phyloP scores from a whole-genome alignment of 1,140 invertebrate genomes.

The Ceratitis capitata region DNA sequence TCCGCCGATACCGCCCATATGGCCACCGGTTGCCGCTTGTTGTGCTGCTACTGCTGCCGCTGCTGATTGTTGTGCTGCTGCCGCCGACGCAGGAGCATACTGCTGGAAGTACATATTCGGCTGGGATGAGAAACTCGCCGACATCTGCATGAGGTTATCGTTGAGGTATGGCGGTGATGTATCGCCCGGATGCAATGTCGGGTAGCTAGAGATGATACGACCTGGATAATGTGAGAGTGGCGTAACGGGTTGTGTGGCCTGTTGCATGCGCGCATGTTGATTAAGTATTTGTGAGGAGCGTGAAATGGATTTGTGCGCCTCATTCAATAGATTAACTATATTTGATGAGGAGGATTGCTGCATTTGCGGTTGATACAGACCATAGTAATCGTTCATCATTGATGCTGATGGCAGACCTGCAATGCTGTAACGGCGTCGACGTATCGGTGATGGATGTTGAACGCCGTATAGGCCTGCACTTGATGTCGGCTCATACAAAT shows the following conservation, averaged over 20 bases:
- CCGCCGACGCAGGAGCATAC: conserved; percentile 44
- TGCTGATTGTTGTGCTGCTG: conserved; percentile 45
- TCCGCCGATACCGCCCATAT: conserved; percentile 50
- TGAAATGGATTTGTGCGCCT: conserved; percentile 64
- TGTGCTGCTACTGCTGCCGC: conserved; percentile 46
- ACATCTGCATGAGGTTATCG: conserved; percentile 64
- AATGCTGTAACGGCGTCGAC: conserved; percentile 62
- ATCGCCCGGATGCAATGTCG: conserved; percentile 59
- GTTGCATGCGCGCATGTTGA: conserved; percentile 56
- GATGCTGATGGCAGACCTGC: conserved; percentile 63
- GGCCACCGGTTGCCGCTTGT: conserved; percentile 42
- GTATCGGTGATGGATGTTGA: conserved; percentile 57
- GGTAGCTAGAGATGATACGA: conserved; percentile 61
- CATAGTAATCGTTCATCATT: conserved; percentile 62
- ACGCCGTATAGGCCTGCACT: conserved; percentile 40
- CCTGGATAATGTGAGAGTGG: conserved; percentile 48
- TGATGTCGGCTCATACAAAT: conserved; percentile 47
- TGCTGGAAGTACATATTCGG: conserved; percentile 64
- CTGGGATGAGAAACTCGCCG: conserved; percentile 62
- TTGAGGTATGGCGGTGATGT: conserved; percentile 60
- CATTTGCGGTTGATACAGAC: conserved; percentile 51
- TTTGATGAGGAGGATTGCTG: conserved; percentile 62
- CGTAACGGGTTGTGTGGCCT: conserved; percentile 48
- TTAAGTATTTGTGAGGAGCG: conserved; percentile 63
- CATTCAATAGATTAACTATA: conserved; percentile 62